These are phyloP conservation scores for Atrina japonica DNA, from an alignment of 2,888 invertebrate genomes.

Conservation along the genomic window DNA sequence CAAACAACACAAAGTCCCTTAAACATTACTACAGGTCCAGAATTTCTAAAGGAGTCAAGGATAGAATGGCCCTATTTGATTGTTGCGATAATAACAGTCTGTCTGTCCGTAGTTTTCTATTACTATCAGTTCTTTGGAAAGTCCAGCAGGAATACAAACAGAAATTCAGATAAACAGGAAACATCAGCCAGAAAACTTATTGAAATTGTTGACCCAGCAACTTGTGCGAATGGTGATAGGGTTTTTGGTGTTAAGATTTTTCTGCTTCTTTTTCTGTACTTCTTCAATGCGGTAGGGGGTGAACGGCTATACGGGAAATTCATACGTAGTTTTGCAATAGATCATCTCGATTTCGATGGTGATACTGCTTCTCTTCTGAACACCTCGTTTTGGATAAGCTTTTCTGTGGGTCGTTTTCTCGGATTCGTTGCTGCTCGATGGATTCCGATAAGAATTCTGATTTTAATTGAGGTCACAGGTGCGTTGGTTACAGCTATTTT, in stretches of 20 bases:
- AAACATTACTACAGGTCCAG: conserved; percentile 7
- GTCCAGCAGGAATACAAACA: neutral
- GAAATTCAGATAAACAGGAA: neutral
- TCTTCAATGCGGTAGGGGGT: conserved; percentile 61
- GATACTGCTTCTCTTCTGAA: conserved; percentile 60
- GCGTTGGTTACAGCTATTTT: conserved; percentile 49
- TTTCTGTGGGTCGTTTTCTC: conserved; percentile 56
- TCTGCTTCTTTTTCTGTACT: conserved; percentile 57
- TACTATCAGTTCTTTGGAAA: conserved; percentile 45
- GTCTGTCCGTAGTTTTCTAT: conserved; percentile 52
- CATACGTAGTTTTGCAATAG: conserved; percentile 64
- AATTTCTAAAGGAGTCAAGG: conserved; percentile 50
- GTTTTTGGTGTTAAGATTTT: conserved; percentile 58
- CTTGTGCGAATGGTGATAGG: conserved; percentile 58
- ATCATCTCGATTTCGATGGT: conserved; percentile 57
- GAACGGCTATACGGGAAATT: conserved; percentile 66
- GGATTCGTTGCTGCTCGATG: conserved; percentile 59
- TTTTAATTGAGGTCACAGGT: conserved; percentile 55
- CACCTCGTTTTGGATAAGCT: conserved; percentile 66
- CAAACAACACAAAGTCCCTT: neutral
- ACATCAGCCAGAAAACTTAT: conserved; percentile 12
- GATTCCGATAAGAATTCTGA: conserved; percentile 55
- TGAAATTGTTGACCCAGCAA: conserved; percentile 54
- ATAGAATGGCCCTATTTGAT: conserved; percentile 61
- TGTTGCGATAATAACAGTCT: conserved; percentile 45